These are phyloP conservation scores for Zaprionus ghesquierei DNA, from an alignment of 1,140 invertebrate genomes.

Conservation along the genomic window DNA sequence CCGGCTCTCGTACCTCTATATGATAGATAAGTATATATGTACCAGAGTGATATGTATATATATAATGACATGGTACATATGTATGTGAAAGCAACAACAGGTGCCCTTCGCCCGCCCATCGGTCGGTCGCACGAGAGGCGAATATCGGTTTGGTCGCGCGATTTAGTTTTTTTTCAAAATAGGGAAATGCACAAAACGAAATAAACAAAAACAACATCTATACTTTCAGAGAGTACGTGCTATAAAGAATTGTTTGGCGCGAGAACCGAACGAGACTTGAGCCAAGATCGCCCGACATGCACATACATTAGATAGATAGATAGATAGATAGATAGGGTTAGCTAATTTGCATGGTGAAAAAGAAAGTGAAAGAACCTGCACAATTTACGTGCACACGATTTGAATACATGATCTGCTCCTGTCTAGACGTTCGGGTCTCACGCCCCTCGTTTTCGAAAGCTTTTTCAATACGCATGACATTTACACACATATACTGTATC, in stretches of 20 bases:
- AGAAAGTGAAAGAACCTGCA: not conserved
- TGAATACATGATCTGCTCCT: not conserved
- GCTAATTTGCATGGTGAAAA: not conserved
- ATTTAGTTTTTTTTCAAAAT: not conserved
- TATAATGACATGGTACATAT: not conserved
- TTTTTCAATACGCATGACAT: conserved; percentile 1
- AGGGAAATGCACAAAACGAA: not conserved
- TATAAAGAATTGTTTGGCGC: not conserved
- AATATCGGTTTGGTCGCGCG: not conserved
- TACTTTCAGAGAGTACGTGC: not conserved
- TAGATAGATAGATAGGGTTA: not conserved
- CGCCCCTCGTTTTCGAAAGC: not conserved
- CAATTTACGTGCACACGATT: not conserved
- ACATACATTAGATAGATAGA: not conserved
- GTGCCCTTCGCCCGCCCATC: not conserved
- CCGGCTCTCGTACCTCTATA: not conserved
- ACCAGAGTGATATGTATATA: not conserved
- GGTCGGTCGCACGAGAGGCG: not conserved
- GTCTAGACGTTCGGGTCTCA: not conserved
- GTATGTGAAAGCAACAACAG: not conserved
- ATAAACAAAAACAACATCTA: not conserved
- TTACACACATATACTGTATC: not conserved
- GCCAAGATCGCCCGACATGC: not conserved
- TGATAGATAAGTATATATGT: conserved; percentile 24
- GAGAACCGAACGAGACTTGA: not conserved